Evolutionary conservation across 2,888 invertebrate species (phyloP).

Genomic region (Euspilapteryx auroguttella): DNA sequence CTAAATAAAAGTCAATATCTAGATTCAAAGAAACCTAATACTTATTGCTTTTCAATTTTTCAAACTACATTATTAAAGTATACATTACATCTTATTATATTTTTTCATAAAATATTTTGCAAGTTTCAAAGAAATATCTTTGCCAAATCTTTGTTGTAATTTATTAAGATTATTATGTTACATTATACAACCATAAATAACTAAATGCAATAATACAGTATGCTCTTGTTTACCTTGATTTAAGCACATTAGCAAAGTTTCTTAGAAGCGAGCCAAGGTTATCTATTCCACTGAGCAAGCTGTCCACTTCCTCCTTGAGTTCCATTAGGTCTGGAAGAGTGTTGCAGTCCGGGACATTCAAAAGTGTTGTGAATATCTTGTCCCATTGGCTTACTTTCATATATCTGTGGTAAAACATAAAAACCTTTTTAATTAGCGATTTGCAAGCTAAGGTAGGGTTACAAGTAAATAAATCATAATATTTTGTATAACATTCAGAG

Average conservation of each 20-base stretch:
- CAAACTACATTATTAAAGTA: conserved; percentile 15
- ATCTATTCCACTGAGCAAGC: conserved; percentile 31
- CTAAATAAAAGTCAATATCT: no score
- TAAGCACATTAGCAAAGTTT: conserved; percentile 55
- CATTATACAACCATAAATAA: conserved; percentile 45
- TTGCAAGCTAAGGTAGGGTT: no score
- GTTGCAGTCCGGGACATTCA: conserved; percentile 81
- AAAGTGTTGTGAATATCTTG: conserved; percentile 74
- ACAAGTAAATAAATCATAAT: no score
- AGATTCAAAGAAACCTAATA: conserved; percentile 29
- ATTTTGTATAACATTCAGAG: no score
- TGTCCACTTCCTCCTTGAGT: conserved; percentile 50
- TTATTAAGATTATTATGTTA: no score
- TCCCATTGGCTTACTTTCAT: conserved; percentile 76
- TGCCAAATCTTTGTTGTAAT: no score
- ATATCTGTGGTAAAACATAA: conserved; percentile 60
- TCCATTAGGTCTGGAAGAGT: conserved; percentile 72
- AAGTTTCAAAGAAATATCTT: no score
- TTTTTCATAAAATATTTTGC: no score
- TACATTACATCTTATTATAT: no score
- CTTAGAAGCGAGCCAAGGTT: conserved; percentile 38
- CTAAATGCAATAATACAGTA: conserved; percentile 56
- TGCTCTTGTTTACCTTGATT: conserved; percentile 49
- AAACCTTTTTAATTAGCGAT: no score
- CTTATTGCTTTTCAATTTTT: conserved; percentile 29